Conservation (phyloP, 2,113 vertebrate species). For the Hipposideros armiger region DNA sequence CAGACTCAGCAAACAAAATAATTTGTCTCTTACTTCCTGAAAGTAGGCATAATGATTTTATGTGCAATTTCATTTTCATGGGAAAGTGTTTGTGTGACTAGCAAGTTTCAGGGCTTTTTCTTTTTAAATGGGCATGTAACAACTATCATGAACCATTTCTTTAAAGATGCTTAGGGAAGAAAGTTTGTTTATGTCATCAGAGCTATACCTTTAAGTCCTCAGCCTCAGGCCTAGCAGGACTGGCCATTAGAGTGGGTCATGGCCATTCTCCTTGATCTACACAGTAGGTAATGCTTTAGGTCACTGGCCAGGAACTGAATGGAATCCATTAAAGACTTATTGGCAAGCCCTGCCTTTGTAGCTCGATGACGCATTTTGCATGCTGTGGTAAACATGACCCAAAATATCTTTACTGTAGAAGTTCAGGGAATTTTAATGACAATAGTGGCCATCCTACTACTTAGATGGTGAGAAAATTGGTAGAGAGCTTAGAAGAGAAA, state of each 20-base stretch:
- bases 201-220: neutral
- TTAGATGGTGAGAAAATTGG: neutral
- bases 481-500: conserved; percentile 56
- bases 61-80: neutral
- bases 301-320: neutral
- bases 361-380: neutral
- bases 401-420: neutral
- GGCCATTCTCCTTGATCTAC: neutral
- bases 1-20: neutral
- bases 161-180: neutral
- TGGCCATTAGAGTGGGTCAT: neutral
- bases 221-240: neutral
- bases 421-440: conserved; percentile 14
- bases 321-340: neutral
- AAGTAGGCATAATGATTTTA: conserved; percentile 19
- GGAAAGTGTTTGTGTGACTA: neutral
- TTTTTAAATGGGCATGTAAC: neutral
- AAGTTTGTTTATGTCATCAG: neutral
- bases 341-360: neutral
- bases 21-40: neutral
- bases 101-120: neutral
- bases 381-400: neutral
- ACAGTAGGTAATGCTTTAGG: neutral
- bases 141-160: neutral
- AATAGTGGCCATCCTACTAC: neutral